Evolutionary conservation across 2,113 vertebrate genomes (phyloP), one percentile per base, ranked within the genome.

Genomic region (Geococcyx californianus): DNA sequence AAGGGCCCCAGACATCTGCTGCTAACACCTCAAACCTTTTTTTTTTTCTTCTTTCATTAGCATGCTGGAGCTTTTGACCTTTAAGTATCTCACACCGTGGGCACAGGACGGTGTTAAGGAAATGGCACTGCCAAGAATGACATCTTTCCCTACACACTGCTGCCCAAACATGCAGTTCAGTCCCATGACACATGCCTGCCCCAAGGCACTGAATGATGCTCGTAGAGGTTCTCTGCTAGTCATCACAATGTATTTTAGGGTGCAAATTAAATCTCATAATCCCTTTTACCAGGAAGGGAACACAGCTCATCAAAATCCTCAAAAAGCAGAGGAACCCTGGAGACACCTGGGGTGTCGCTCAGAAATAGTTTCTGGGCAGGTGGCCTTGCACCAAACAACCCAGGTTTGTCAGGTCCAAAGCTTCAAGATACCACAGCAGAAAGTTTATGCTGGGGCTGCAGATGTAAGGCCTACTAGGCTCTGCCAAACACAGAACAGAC

Each of bases 151-250:
- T 45, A 19, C 42, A 3, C 15, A 0, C 0, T 18, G 11, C 44
- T 47, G 34, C 20, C 64, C 64, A 42, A 25, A 38, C 1, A 8
- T 13, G 15, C 17, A 5, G 0, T 11, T 24, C 76, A 44, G 56
- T 72, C 47, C 58, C 75, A 0, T 11, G 38, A 34, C 24, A 13
- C 42, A 20, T 3, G 1, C 17, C 42, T 44, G 36, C 66, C n/a
- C 26, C 18, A 10, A 68, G 21, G 0, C 77, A 33, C 0, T 5
- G 31, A 44, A 20, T 1, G 0, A 3, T 18, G 11, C 1, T 33
- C 2, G 0, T 4, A 6, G 13, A 40, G 29, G 20, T 5, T 67
- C 72, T 40, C 84, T 67, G 51, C 6, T 6, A 56, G 7, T 26
- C 58, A 42, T 9, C 51, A 55, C 72, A 5, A 10, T 3, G 20